These are phyloP conservation scores for Acrocephalus scirpaceus DNA, from an alignment of 2,797 vertebrate genomes.

Conservation along the genomic window DNA sequence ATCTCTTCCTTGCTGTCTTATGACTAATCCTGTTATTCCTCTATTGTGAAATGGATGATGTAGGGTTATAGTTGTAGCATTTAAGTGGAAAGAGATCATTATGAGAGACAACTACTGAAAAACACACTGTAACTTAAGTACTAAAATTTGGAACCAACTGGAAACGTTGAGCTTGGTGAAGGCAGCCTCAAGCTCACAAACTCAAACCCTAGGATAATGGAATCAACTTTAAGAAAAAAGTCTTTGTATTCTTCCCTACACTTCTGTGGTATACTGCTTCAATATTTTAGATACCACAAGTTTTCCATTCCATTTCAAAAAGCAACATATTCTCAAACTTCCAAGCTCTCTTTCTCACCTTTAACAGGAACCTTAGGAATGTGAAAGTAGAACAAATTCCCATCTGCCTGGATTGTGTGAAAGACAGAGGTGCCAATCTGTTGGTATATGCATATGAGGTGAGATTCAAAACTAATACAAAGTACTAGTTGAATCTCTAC, in stretches of 20 bases:
- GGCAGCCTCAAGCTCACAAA: background rate
- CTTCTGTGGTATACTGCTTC: background rate
- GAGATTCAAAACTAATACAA: background rate
- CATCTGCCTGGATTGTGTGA: background rate
- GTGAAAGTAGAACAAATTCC: background rate
- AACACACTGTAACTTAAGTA: background rate
- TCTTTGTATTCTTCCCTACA: background rate
- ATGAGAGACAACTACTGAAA: background rate
- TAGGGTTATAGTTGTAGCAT: background rate
- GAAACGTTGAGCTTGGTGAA: background rate
- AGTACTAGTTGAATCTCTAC: background rate
- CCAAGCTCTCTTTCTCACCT: background rate
- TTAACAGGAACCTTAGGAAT: background rate
- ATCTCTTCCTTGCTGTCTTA: background rate
- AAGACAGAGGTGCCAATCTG: background rate
- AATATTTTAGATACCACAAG: background rate
- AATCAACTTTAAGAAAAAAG: background rate
- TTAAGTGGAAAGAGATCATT: background rate
- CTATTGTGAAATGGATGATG: background rate
- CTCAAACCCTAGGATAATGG: background rate
- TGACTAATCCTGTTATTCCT: background rate
- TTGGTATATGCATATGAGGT: background rate
- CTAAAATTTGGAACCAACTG: background rate
- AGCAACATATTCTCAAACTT: background rate
- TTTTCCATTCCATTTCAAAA: background rate